These are phyloP conservation scores for Micronycteris hirsuta DNA, from an alignment of 2,113 vertebrate species.

Conservation along the genomic window DNA sequence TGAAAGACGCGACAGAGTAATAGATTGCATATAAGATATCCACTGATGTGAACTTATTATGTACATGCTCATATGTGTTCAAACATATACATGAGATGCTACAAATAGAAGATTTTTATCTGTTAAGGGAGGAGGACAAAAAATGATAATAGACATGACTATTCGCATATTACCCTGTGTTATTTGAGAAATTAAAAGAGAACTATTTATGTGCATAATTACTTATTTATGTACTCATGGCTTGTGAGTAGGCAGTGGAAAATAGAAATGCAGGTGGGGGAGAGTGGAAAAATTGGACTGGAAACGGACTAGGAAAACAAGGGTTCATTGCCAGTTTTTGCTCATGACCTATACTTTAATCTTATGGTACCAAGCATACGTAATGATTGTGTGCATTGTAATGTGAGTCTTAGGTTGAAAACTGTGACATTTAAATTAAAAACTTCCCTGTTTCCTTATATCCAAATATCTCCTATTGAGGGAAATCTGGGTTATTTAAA, in stretches of 20 bases:
- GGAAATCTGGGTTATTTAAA: constrained; percentile 21
- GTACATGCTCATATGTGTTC: background rate
- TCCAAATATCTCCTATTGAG: background rate
- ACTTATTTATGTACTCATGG: background rate
- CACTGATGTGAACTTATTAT: background rate
- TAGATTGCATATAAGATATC: background rate
- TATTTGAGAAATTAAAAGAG: constrained; percentile 23
- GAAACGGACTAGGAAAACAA: background rate
- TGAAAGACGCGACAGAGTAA: constrained; percentile 13
- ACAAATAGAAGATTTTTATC: background rate
- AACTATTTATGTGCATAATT: background rate
- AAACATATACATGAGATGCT: background rate
- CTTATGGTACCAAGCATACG: background rate
- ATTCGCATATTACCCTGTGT: background rate
- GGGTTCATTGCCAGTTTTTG: background rate
- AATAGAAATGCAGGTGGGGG: background rate
- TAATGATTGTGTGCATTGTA: too few species aligned
- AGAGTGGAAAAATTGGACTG: background rate
- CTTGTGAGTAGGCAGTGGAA: background rate
- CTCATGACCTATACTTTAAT: background rate
- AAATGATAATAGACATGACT: background rate
- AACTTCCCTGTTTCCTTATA: background rate
- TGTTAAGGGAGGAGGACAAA: background rate
- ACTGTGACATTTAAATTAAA: background rate
- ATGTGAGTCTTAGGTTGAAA: background rate